Percentiles rank a stretch among this genome's conserved stretches.
These are phyloP conservation scores for Channallabes apus DNA, from an alignment of 2,797 vertebrate species.

Conservation along the genomic window DNA sequence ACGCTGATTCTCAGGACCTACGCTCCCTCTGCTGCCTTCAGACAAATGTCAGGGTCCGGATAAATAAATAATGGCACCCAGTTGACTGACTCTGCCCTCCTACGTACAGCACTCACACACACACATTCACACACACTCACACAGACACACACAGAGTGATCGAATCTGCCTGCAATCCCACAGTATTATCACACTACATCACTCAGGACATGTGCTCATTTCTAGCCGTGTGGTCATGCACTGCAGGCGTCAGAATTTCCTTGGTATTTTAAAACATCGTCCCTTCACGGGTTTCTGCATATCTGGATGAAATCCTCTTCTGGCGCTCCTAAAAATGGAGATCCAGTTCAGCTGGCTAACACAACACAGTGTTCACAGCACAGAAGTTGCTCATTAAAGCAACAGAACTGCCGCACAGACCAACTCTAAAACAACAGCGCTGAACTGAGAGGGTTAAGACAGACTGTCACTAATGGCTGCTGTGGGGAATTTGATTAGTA, in stretches of 20 bases:
- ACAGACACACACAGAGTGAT: slow-evolving; percentile 17
- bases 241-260: slow-evolving; percentile 21
- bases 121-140: slow-evolving; percentile 23
- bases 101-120: slow-evolving; percentile 29
- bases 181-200: slow-evolving; percentile 44
- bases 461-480: not conserved
- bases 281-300: slow-evolving; percentile 51
- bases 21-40: slow-evolving; percentile 41
- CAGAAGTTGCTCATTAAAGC: slow-evolving; percentile 42
- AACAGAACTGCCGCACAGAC: not conserved
- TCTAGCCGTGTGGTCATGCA: slow-evolving; percentile 26
- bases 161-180: slow-evolving; percentile 38
- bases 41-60: slow-evolving; percentile 33
- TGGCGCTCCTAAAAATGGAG: slow-evolving; percentile 61
- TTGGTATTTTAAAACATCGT: slow-evolving; percentile 43
- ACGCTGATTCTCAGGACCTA: slow-evolving; percentile 20
- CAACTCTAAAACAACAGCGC: not conserved
- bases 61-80: slow-evolving; percentile 46
- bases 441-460: not conserved
- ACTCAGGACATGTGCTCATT: slow-evolving; percentile 35
- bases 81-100: slow-evolving; percentile 22
- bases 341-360: slow-evolving; percentile 59
- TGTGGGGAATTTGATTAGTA: not conserved
- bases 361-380: slow-evolving; percentile 63
- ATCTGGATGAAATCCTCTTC: slow-evolving; percentile 47